These are phyloP conservation scores for Pangasianodon hypophthalmus DNA, from an alignment of 2,113 vertebrate species.

Conservation along the genomic window DNA sequence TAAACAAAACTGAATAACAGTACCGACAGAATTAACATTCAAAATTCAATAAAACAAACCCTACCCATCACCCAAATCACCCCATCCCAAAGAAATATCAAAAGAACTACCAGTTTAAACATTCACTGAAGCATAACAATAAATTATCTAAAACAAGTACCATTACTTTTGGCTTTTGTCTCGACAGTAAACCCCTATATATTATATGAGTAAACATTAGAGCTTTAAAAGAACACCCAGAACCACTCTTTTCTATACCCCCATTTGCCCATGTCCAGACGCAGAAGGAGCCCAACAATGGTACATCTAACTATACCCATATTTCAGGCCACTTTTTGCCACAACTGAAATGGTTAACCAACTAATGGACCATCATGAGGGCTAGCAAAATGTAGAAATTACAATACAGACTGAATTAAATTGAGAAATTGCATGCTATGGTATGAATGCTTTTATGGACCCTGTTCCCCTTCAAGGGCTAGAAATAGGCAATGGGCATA, in stretches of 20 bases:
- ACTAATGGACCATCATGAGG: not conserved
- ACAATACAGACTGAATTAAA: not conserved
- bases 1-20: constrained; percentile 66
- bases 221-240: constrained; percentile 39
- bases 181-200: constrained; percentile 53
- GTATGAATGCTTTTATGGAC: constrained; percentile 4
- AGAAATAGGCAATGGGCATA: constrained; percentile 15
- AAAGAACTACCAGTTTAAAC: constrained; percentile 80
- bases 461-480: constrained; percentile 29
- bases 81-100: constrained; percentile 60
- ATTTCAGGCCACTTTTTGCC: not conserved
- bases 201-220: constrained; percentile 54
- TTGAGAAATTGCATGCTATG: not conserved
- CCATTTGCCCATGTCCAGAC: constrained; percentile 33
- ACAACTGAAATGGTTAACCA: not conserved
- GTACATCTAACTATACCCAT: not conserved
- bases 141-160: constrained; percentile 82
- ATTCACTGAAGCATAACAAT: constrained; percentile 79
- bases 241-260: constrained; percentile 31
- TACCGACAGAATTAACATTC: constrained; percentile 72
- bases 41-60: constrained; percentile 69
- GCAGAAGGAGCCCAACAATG: not conserved
- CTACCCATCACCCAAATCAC: constrained; percentile 56
- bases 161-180: constrained; percentile 74
- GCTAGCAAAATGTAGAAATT: constrained; percentile 1